Percentiles rank a stretch among this genome's conserved stretches.
These are phyloP conservation scores for Trogon melanurus DNA, from an alignment of 2,113 vertebrate genomes.

Conservation along the genomic window DNA sequence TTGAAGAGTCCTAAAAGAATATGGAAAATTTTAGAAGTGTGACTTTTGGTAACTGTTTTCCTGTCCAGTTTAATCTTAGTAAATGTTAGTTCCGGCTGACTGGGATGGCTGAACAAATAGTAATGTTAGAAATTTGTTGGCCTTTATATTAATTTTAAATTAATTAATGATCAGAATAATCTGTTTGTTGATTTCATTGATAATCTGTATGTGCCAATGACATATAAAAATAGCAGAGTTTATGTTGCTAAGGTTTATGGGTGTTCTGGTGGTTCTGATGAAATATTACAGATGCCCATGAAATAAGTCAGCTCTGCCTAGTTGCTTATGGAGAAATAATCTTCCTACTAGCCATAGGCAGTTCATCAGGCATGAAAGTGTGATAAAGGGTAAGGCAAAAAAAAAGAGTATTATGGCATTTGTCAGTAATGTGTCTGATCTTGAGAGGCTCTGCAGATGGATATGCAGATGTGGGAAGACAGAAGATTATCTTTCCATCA, in stretches of 20 bases:
- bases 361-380: constrained; percentile 54
- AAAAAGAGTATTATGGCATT: constrained; percentile 62
- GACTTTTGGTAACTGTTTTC: background rate
- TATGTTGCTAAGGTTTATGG: background rate
- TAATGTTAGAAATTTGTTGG: background rate
- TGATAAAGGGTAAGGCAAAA: constrained; percentile 32
- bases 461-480: constrained; percentile 63
- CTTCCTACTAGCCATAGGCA: background rate
- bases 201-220: background rate
- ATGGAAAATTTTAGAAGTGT: background rate
- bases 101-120: background rate
- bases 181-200: background rate
- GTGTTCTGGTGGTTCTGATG: background rate
- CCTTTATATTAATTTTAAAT: background rate
- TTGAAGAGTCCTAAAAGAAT: background rate
- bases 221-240: background rate
- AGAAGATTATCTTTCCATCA: constrained; percentile 60
- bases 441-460: constrained; percentile 61
- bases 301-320: constrained; percentile 27
- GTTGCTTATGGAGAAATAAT: constrained; percentile 29
- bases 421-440: constrained; percentile 61
- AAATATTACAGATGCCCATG: constrained; percentile 28
- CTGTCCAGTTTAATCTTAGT: background rate
- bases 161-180: background rate
- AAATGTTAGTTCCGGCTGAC: background rate